These are phyloP conservation scores for Sander lucioperca DNA, from an alignment of 2,113 vertebrate genomes.

Conservation along the genomic window DNA sequence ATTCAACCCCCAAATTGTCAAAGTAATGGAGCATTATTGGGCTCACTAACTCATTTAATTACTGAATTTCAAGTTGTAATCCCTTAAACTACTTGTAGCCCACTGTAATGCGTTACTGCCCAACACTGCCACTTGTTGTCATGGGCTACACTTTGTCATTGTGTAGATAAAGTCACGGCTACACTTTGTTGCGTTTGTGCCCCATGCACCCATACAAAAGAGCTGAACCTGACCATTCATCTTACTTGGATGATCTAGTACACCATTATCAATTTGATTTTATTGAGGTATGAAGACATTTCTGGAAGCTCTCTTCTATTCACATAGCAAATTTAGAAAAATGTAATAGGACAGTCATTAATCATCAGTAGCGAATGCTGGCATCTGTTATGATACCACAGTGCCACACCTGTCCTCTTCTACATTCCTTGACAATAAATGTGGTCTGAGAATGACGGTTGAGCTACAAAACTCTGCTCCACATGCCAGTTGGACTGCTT, in stretches of 20 bases:
- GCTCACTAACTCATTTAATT: neutral
- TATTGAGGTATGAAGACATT: neutral
- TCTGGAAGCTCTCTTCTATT: neutral
- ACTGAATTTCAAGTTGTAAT: neutral
- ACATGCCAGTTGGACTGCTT: slow-evolving; percentile 5
- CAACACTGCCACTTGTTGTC: neutral
- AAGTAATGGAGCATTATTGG: neutral
- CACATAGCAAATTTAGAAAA: neutral
- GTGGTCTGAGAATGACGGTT: slow-evolving; percentile 11
- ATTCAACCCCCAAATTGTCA: neutral
- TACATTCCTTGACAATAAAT: slow-evolving; percentile 46
- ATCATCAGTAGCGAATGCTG: slow-evolving; percentile 15
- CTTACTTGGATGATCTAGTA: neutral
- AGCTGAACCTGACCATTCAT: neutral
- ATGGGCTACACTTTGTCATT: neutral
- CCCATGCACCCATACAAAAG: neutral
- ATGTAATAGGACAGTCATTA: slow-evolving; percentile 19
- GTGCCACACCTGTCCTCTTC: slow-evolving; percentile 60
- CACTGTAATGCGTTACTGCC: neutral
- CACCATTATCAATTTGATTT: neutral
- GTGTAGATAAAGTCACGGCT: neutral
- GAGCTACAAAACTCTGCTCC: neutral
- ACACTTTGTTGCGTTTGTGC: neutral
- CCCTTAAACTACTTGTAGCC: neutral
- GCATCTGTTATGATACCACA: slow-evolving; percentile 29